phyloP scores from a whole-genome alignment of 1,140 invertebrate species.

The Mya arenaria region DNA sequence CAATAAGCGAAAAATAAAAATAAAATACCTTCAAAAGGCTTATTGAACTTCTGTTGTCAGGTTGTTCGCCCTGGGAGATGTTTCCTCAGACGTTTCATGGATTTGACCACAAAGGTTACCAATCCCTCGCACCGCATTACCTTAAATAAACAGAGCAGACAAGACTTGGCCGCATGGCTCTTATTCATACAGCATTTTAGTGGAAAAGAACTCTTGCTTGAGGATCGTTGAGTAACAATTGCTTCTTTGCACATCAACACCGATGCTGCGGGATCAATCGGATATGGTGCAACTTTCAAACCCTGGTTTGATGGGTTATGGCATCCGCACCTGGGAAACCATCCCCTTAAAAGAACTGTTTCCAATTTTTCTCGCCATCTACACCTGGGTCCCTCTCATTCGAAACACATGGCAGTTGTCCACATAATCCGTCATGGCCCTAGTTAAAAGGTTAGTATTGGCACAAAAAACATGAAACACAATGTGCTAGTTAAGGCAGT shows the following conservation, averaged over 20 bases:
- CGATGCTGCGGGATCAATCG: slow-evolving; percentile 22
- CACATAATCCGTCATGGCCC: background rate
- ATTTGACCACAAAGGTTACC: slow-evolving; percentile 42
- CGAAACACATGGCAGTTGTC: background rate
- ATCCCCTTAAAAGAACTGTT: background rate
- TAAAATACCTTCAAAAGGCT: background rate
- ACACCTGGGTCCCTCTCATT: background rate
- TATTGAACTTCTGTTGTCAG: slow-evolving; percentile 15
- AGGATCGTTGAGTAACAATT: slow-evolving; percentile 3
- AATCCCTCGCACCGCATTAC: slow-evolving; percentile 26
- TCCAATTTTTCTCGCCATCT: background rate
- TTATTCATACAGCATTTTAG: slow-evolving; percentile 45
- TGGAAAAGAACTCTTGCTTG: slow-evolving; percentile 34
- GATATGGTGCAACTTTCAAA: slow-evolving; percentile 27
- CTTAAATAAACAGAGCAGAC: slow-evolving; percentile 14
- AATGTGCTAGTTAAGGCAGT: slow-evolving; percentile 42
- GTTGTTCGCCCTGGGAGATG: background rate
- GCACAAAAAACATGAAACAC: slow-evolving; percentile 5
- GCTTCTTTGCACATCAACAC: slow-evolving; percentile 22
- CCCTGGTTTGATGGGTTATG: slow-evolving; percentile 39
- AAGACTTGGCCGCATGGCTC: slow-evolving; percentile 3
- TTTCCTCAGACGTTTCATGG: slow-evolving; percentile 30
- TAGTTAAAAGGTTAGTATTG: background rate
- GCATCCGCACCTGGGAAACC: background rate
- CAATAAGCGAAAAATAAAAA: background rate